These are phyloP conservation scores for Stichodactyla mertensii DNA, from an alignment of 64 coral and sea anemone species.

Conservation along the genomic window DNA sequence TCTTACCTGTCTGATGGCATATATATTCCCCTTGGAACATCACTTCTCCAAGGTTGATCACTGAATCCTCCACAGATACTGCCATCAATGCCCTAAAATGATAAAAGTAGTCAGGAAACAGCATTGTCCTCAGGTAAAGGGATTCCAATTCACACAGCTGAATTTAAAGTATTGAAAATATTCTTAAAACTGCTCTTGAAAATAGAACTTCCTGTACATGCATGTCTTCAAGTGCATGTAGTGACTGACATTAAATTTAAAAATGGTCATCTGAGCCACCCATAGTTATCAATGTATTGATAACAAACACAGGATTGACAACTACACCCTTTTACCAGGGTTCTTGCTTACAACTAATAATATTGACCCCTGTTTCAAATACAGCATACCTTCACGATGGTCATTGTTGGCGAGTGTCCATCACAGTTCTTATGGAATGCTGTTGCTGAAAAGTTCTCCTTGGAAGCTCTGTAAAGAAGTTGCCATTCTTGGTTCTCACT, in stretches of 20 bases:
- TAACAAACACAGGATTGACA: too few species aligned
- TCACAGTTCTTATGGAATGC: slow-evolving; percentile 90
- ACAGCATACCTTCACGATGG: slow-evolving; percentile 57
- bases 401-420: slow-evolving; percentile 74
- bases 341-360: too few species aligned
- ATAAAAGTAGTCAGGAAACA: neutral
- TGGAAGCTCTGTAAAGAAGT: slow-evolving; percentile 73
- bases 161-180: too few species aligned
- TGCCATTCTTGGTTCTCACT: slow-evolving; percentile 89
- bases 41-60: slow-evolving; percentile 82
- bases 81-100: slow-evolving; percentile 58
- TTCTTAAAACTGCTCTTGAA: too few species aligned
- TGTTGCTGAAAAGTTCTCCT: slow-evolving; percentile 64
- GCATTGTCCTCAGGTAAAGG: neutral
- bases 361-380: neutral
- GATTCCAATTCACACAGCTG: neutral
- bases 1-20: slow-evolving; percentile 67
- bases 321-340: too few species aligned
- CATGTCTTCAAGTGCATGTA: too few species aligned
- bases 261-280: too few species aligned
- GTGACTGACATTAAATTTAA: too few species aligned
- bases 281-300: too few species aligned
- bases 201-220: too few species aligned
- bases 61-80: slow-evolving; percentile 82
- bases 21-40: slow-evolving; percentile 75